Evolutionary conservation across 2,888 invertebrate genomes (phyloP).

Genomic region (Aphrophora alni): DNA sequence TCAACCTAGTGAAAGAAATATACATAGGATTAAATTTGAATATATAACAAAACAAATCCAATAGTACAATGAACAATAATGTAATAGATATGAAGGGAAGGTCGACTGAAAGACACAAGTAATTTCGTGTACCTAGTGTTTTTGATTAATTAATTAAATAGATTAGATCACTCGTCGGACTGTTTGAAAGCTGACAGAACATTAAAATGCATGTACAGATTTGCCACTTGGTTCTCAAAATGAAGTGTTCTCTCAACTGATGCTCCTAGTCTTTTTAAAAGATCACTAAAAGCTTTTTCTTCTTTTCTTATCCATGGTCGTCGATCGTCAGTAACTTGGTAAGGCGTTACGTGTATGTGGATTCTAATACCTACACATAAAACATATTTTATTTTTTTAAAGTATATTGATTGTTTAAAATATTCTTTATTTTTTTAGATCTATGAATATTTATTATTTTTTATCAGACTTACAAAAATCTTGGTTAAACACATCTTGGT

Average conservation of each 20-base stretch:
- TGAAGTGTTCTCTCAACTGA: slow-evolving; percentile 69
- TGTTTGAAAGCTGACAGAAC: slow-evolving; percentile 68
- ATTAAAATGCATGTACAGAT: slow-evolving; percentile 79
- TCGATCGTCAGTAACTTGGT: slow-evolving; percentile 80
- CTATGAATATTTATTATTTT: not conserved
- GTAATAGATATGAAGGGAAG: not conserved
- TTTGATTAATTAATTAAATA: not conserved
- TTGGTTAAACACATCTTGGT: too few species aligned
- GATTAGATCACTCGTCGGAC: not conserved
- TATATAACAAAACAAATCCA: not conserved
- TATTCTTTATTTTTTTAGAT: not conserved
- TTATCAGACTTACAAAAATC: not conserved
- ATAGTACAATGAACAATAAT: not conserved
- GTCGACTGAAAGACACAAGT: not conserved
- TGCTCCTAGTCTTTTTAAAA: slow-evolving; percentile 70
- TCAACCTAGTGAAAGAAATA: not conserved
- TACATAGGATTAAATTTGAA: not conserved
- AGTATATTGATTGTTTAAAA: slow-evolving; percentile 11
- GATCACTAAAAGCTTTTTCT: slow-evolving; percentile 75
- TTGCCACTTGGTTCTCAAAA: slow-evolving; percentile 63
- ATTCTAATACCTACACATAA: slow-evolving; percentile 67
- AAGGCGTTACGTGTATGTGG: slow-evolving; percentile 87
- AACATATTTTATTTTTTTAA: not conserved
- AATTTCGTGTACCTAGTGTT: not conserved
- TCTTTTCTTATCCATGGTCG: slow-evolving; percentile 87